Evolutionary conservation across 2,888 invertebrate genomes (phyloP), one percentile per base, ranked within the genome.

Genomic region (Hybos culiciformis): DNA sequence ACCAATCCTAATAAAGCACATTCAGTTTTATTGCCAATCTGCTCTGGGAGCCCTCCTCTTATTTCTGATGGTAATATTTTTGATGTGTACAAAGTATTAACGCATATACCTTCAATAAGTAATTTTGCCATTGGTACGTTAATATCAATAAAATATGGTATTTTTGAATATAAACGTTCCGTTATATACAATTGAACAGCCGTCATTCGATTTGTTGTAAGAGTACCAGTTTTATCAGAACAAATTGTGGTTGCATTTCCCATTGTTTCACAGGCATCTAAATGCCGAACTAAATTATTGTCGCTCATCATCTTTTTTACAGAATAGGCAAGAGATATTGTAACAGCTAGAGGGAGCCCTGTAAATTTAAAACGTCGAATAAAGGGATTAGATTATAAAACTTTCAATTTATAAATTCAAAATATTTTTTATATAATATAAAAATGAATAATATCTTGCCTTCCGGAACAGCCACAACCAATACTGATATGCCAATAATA

Each of bases 231-330:
- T 72, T 96, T 96, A 70, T 96, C 94, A 12, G 93, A 94, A 67
- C 94, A 96, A 69, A 96, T 96, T 53, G 93, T 86, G 46, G 94
- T 96, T 29, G 94, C 94, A 70, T 96, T 96, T 57, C 96, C 94
- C 96, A 96, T 96, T 0, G 94, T 96, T 70, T 96, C 96, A 69
- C 94, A 96, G 12, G 96, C 94, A 70, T 96, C 94, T 69, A 96
- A 74, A 70, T 96, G 94, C 43, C 94, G 78, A 45, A 96, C 96
- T 63, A 96, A 70, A 69, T 96, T 96, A 78, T 96, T 96, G 73
- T 96, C 94, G 71, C 87, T 84, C 93, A 94, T 94, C 94, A 94
- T 94, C 91, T 94, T 91, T 85, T 93, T 93, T 59, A 96, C 94
- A 59, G 93, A 94, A 67, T 96, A 96, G 57, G 94, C 94, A 55